Evolutionary conservation across 1,140 invertebrate species (phyloP).

Genomic region (Drosophila auraria): DNA sequence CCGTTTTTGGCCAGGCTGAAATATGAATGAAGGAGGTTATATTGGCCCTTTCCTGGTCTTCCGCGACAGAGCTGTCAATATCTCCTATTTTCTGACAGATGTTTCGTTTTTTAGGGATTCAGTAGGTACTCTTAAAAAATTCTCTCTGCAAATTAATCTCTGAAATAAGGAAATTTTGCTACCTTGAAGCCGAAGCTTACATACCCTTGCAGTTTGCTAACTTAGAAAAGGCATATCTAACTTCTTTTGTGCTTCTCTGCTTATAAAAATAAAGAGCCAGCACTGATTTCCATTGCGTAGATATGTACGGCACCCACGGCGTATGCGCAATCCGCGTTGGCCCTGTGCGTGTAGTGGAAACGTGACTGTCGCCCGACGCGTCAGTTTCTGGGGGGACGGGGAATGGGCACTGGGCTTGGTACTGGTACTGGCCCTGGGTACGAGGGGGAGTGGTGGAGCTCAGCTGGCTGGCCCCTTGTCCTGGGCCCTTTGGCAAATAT

Average conservation of each 20-base stretch:
- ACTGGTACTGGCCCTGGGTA: background rate
- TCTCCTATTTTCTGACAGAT: background rate
- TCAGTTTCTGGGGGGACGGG: background rate
- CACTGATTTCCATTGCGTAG: slow-evolving; percentile 51
- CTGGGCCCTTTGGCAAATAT: slow-evolving; percentile 77
- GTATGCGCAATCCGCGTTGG: slow-evolving; percentile 74
- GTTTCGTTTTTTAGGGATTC: background rate
- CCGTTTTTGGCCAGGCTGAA: slow-evolving; percentile 46
- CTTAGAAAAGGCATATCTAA: too few relatives aligned
- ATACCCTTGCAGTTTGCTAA: too few relatives aligned
- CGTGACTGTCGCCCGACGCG: slow-evolving; percentile 67
- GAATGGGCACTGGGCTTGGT: background rate
- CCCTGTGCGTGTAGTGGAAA: slow-evolving; percentile 58
- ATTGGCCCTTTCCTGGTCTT: slow-evolving; percentile 1
- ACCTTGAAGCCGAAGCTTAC: too few relatives aligned
- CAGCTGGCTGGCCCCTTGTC: slow-evolving; percentile 56
- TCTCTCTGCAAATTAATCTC: rapidly evolving
- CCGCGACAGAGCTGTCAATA: slow-evolving; percentile 2
- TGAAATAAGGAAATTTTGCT: background rate
- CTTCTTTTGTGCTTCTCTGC: too few relatives aligned
- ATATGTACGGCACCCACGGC: slow-evolving; percentile 76
- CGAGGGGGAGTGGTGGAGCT: slow-evolving; percentile 23
- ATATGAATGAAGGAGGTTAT: slow-evolving; percentile 41
- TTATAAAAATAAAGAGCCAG: background rate
- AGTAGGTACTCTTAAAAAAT: background rate